These are phyloP conservation scores for Eristalis pertinax DNA, from an alignment of 2,888 invertebrate species.

Conservation along the genomic window DNA sequence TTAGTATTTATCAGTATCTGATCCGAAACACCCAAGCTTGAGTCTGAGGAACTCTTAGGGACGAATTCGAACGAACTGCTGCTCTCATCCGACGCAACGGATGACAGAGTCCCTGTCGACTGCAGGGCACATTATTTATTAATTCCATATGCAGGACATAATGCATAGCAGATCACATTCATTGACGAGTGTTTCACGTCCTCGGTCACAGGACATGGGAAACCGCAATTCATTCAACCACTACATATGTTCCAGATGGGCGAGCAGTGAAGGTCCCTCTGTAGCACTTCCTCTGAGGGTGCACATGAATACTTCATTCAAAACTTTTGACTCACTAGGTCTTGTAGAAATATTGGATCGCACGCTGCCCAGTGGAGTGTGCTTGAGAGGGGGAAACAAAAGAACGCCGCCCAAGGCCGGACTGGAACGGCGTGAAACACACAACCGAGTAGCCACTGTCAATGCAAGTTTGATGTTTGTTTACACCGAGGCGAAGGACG, in stretches of 20 bases:
- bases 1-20: not conserved
- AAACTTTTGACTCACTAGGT: not conserved
- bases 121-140: not conserved
- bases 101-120: not conserved
- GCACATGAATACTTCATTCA: constrained; percentile 8
- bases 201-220: not conserved
- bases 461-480: constrained; percentile 1
- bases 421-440: not conserved
- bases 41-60: too few species aligned
- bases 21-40: not conserved
- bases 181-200: not conserved
- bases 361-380: not conserved
- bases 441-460: not conserved
- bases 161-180: not conserved
- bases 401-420: not conserved
- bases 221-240: constrained; percentile 2
- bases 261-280: constrained; percentile 4
- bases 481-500: not conserved
- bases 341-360: not conserved
- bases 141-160: not conserved
- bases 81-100: not conserved
- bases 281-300: not conserved
- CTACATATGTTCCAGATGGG: not conserved
- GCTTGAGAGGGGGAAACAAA: not conserved
- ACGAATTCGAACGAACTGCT: not conserved